Base-by-base conservation (phyloP, 37 sponge, comb jelly and placozoan genomes). In the Haliclona indistincta region DNA sequence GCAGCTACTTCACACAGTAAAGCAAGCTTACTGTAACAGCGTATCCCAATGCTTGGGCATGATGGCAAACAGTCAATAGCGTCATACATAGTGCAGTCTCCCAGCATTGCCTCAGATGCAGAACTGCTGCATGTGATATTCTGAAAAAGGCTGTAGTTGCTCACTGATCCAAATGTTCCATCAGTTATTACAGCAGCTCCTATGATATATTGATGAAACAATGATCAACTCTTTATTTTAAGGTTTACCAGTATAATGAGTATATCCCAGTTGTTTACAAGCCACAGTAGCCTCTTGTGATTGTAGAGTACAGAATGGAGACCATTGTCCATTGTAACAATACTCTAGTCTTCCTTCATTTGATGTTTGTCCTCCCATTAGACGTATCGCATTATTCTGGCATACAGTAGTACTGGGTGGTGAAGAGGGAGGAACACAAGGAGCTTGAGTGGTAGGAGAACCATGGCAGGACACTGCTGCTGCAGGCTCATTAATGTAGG, bases 281-380 rank as follows among this genome's bases (percentile, higher is more conserved):
- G n/a, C 28, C 6, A 58, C 26, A n/a, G 60, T 25, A 58, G 60
- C 60, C 7, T 20, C n/a, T 11, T 8, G 6, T 25, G 60, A n/a
- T 6, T 20, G 11, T n/a, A 58, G 60, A 25, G 60, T 25, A 58
- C 60, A 58, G 6, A 58, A 7, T 25, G 60, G 60, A 20, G 60
- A 11, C 60, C 60, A 58, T 25, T 11, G 6, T 25, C 60, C 60
- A 58, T 8, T 7, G 6, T 8, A 58, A 20, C 60, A 58, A 20
- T 58, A 58, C 60, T 58, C 60, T n/a, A 58, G 6, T 6, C 60
- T 8, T 58, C 60, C 60, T 58, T 58, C 60, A 58, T 20, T 26
- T 25, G 22, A 6, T 58, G 60, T n/a, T 8, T 8, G 6, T 8
- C 60, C 25, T 25, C 28, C 60, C 11, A 20, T n/a, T 7, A 58